Evolutionary conservation across 2,113 vertebrate species (phyloP), one percentile per base, ranked within the genome.

Genomic region (Takifugu bimaculatus): DNA sequence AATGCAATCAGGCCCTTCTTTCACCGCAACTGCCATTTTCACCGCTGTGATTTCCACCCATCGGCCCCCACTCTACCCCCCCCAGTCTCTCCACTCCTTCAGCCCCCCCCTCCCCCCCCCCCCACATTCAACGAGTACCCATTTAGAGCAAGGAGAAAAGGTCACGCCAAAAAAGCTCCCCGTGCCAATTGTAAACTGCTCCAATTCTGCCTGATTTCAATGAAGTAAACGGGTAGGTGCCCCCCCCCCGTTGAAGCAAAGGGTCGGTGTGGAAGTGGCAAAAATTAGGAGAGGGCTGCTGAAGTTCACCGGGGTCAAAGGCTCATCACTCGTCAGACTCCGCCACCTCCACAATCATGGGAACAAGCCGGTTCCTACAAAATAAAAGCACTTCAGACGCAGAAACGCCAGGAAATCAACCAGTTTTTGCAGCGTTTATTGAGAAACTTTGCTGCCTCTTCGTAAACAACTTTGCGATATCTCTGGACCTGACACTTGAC

Each of bases 1-100:
- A 65, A 72, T 91, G 93, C 93, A 97, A 96, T 97, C 95, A 97
- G 88, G 89, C 90, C 88, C 68, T 90, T 92, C 91, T 90, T 90
- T 87, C 83, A 85, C 76, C 79, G 49, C 83, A 4, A 86, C 82
- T 87, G 87, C 92, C 89, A 82, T 91, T 93, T 93, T 82, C 91
- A 86, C 91, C 86, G 85, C 77, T 88, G 88, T 81, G 92, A 94
- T 96, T 95, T 93, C 68, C 75, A 77, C 82, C 80, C 73, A 60
- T 56, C 26, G 32, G 57, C 65, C 80, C 73, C 63, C 77, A 62
- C 32, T 70, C 61, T 65, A 57, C 60, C 20, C 15, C 15, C 29
- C 26, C 14, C 20, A n/a, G 0, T 13, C 65, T 32, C 42, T 35
- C 50, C 63, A 39, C 35, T 42, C 26, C 47, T n/a, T 14, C 15